Evolutionary conservation across 2,888 invertebrate genomes (phyloP), one percentile per base, ranked within the genome.

Genomic region (Epicampocera succincta): DNA sequence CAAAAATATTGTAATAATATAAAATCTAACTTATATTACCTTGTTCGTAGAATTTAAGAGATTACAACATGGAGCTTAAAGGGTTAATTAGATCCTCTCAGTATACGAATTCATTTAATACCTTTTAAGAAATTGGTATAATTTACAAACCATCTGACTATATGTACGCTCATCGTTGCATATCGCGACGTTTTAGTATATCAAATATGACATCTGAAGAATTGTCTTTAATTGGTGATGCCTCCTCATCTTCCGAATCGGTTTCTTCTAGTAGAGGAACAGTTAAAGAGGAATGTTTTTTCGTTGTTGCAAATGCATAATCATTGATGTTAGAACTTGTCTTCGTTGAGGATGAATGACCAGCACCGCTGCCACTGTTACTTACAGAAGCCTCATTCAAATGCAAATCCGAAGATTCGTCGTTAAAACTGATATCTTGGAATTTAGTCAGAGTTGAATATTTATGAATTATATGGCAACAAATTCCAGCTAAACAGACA

Each of bases 401-500:
- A 72, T 80, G 77, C 33, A 82, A 54, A 40, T 86, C 75, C 3
- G 71, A 61, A 6, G 86, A 85, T 15, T 86, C 87, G 12, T 84
- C 85, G 48, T 86, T 85, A 0, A 86, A 78, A 61, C 85, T 76
- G 25, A 87, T 84, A 42, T 87, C 86, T 52, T 87, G 88, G 1
- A 83, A 50, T 82, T 87, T 87, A 6, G 86, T 85, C 76, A 89
- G 84, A 17, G 84, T 87, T 17, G 88, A 86, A 85, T 91, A 92
- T 91, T 96, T 97, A 89, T 96, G 95, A 71, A 95, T 90, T 40
- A 98, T 94, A 90, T 99, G 99, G 63, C 95, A 93, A 12, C 93
- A 93, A 85, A 99, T 98, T 68, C 99, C 99, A 58, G 95, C 92
- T 83, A 99, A 92, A 88, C 99, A 99, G 71, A 98, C 92, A 9